phyloP scores from a whole-genome alignment of 2,888 invertebrate genomes.

The Athalia cordata region DNA sequence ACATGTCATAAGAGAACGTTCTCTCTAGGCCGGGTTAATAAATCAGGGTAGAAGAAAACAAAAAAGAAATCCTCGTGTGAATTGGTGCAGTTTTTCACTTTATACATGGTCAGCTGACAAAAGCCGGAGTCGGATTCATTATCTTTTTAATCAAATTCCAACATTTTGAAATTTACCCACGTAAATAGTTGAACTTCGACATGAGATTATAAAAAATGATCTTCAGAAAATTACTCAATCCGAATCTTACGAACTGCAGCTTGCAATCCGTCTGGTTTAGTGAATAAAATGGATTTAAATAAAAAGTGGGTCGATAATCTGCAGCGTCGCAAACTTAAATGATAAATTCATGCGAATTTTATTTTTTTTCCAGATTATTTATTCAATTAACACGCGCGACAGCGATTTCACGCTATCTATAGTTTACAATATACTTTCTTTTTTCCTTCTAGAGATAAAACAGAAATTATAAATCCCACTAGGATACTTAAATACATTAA shows the following conservation, averaged over 20 bases:
- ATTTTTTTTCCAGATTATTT: constrained; percentile 1
- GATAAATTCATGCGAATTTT: constrained; percentile 12
- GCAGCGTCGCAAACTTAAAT: constrained; percentile 3
- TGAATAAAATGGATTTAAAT: constrained; percentile 3
- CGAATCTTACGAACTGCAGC: background rate
- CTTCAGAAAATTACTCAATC: no score
- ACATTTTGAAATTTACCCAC: no score
- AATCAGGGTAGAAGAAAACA: no score
- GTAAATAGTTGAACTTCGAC: no score
- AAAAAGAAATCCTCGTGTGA: no score
- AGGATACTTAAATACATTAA: background rate
- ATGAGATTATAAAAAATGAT: no score
- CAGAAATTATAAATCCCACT: background rate
- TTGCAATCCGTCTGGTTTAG: background rate
- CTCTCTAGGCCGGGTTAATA: no score
- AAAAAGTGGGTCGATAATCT: constrained; percentile 35
- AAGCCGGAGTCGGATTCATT: no score
- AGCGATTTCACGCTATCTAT: constrained; percentile 30
- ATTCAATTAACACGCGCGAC: background rate
- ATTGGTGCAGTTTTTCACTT: no score
- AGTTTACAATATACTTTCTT: constrained; percentile 40
- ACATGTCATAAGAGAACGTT: no score
- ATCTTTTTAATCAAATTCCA: no score
- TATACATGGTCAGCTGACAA: no score
- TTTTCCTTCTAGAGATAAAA: constrained; percentile 12